Base-by-base conservation (phyloP, 2,113 vertebrate species). In the Eptesicus fuscus region DNA sequence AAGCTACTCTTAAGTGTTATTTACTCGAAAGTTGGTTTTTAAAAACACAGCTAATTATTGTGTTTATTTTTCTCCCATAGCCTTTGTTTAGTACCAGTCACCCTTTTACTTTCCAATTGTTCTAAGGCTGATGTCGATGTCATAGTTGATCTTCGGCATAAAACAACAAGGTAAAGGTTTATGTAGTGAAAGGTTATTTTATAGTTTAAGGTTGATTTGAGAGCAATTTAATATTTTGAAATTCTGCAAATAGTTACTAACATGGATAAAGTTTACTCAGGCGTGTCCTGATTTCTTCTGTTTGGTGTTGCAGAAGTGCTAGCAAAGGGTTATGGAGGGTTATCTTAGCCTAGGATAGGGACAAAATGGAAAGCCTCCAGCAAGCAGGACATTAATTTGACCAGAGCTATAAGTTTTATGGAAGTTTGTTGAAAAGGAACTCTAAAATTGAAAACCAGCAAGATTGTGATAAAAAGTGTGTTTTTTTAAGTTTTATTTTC, bases 31-130 rank as follows among this genome's bases (percentile, higher is more conserved):
- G 79, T 32, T 63, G 28, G 9, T 44, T 32, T 53, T 63, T 40
- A 22, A 95, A 17, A n/a, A 28, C 22, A 28, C 17, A 65, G 8
- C 67, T 92, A 82, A 93, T 74, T 63, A 7, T n/a, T 82, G 59
- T 87, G 20, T 96, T 51, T 79, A 1, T 89, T 65, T 98, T 93
- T 90, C 89, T 95, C 87, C 93, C 56, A 2, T 88, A 99, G 99
- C 96, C 99, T 99, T 92, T 99, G 99, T 97, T 97, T 99, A 98
- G 99, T 99, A 51, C 99, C 99, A 6, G 99, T 99, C 67, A 99
- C 98, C 51, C 98, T 99, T 91, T 98, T 99, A 35, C 98, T 99
- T 96, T 99, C 99, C 95, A 99, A 99, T 97, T 99, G 99, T 96
- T 99, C 99, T 87, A 96, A 99, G 98, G 99, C 99, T 95, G 98